Percentiles rank a stretch among this genome's conserved stretches.
phyloP scores from a whole-genome alignment of 2,888 invertebrate genomes.

The Phortica okadai region DNA sequence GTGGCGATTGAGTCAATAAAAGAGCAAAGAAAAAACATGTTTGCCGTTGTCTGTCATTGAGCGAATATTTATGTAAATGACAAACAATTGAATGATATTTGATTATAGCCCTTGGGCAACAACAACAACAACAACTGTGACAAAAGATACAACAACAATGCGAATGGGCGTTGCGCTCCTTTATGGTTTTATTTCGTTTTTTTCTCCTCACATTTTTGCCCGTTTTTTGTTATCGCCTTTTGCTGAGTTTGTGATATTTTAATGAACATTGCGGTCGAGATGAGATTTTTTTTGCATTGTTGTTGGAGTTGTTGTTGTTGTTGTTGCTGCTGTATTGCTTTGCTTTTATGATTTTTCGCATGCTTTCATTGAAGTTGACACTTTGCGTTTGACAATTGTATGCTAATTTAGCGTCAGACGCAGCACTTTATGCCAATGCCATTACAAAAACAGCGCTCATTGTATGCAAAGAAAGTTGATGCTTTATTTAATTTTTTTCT shows the following conservation, averaged over 20 bases:
- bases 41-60: constrained; percentile 7
- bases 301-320: not conserved
- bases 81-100: constrained; percentile 32
- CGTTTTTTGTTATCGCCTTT: constrained; percentile 19
- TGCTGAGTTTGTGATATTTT: constrained; percentile 26
- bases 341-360: not conserved
- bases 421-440: not conserved
- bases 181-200: not conserved
- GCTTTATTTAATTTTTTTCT: not conserved
- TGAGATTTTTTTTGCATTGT: constrained; percentile 10
- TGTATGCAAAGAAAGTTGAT: not conserved
- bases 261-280: constrained; percentile 21
- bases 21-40: not conserved
- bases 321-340: not conserved
- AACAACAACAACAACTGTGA: not conserved
- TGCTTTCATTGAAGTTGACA: constrained; percentile 22
- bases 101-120: constrained; percentile 9
- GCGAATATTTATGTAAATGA: constrained; percentile 28
- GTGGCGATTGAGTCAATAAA: constrained; percentile 18
- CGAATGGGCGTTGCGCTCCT: not conserved
- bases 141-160: not conserved
- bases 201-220: not conserved
- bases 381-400: constrained; percentile 28
- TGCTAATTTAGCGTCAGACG: constrained; percentile 25
- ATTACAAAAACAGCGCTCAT: not conserved